A percentile compares a stretch with the other conserved stretches of the same genome.
Conservation (phyloP, 2,888 invertebrate species). For the Galeruca laticollis region DNA sequence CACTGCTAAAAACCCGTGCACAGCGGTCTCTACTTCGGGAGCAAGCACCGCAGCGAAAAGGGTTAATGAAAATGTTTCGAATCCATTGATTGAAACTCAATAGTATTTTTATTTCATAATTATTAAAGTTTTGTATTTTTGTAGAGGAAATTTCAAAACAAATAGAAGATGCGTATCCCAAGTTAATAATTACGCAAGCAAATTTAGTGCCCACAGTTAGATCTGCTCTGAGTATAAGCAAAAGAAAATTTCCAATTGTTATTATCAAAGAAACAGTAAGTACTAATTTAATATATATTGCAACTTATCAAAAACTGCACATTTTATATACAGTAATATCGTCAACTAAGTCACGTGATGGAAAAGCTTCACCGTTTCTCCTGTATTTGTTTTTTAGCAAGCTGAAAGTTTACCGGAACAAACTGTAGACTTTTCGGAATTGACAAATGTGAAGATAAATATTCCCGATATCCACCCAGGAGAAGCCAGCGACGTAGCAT, state of each 20-base stretch:
- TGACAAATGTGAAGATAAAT: slow-evolving; percentile 59
- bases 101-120: too few species aligned
- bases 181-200: slow-evolving; percentile 71
- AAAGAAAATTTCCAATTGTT: slow-evolving; percentile 68
- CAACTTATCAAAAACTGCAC: too few species aligned
- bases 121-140: too few species aligned
- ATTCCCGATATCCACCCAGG: slow-evolving; percentile 68
- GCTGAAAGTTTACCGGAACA: slow-evolving; percentile 38
- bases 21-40: too few species aligned
- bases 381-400: slow-evolving; percentile 33
- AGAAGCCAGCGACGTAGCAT: slow-evolving; percentile 70
- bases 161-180: slow-evolving; percentile 72
- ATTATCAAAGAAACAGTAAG: slow-evolving; percentile 66
- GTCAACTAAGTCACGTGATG: too few species aligned
- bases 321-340: too few species aligned
- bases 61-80: too few species aligned
- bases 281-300: background rate
- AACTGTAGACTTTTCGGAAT: slow-evolving; percentile 41
- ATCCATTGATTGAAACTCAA: too few species aligned
- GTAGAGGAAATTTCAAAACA: slow-evolving; percentile 81
- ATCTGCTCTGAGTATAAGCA: slow-evolving; percentile 63
- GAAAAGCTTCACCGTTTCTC: too few species aligned
- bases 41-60: too few species aligned
- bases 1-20: too few species aligned
- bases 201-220: slow-evolving; percentile 69